A percentile compares a stretch with the other conserved stretches of the same genome.
phyloP scores from a whole-genome alignment of 2,797 vertebrate species.

The Clamator glandarius region DNA sequence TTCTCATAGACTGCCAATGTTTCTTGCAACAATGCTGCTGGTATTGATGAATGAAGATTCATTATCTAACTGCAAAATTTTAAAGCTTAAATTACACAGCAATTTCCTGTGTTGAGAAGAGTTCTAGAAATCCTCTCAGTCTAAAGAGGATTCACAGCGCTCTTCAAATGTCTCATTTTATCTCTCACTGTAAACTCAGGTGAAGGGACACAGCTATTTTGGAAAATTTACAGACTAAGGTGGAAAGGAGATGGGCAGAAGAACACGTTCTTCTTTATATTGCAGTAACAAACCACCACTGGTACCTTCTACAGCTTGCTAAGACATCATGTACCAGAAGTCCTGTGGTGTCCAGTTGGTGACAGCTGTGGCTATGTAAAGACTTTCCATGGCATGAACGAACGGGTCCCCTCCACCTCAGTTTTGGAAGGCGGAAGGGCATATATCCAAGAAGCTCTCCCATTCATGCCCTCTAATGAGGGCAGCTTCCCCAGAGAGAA shows the following conservation, averaged over 20 bases:
- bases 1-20: not conserved
- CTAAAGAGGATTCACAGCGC: not conserved
- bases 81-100: conserved; percentile 7
- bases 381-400: not conserved
- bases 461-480: not conserved
- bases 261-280: not conserved
- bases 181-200: not conserved
- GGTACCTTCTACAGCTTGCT: not conserved
- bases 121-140: not conserved
- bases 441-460: not conserved
- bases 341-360: not conserved
- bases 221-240: not conserved
- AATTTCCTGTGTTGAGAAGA: not conserved
- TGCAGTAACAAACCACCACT: not conserved
- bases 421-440: not conserved
- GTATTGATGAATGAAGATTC: not conserved
- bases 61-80: not conserved
- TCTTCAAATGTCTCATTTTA: not conserved
- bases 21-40: not conserved
- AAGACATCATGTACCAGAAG: not conserved
- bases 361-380: not conserved
- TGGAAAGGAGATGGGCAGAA: not conserved
- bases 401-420: not conserved
- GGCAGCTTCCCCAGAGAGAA: not conserved
- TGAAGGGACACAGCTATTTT: not conserved